These are phyloP conservation scores for Chionoecetes opilio DNA, from an alignment of 1,140 invertebrate genomes.

Conservation along the genomic window DNA sequence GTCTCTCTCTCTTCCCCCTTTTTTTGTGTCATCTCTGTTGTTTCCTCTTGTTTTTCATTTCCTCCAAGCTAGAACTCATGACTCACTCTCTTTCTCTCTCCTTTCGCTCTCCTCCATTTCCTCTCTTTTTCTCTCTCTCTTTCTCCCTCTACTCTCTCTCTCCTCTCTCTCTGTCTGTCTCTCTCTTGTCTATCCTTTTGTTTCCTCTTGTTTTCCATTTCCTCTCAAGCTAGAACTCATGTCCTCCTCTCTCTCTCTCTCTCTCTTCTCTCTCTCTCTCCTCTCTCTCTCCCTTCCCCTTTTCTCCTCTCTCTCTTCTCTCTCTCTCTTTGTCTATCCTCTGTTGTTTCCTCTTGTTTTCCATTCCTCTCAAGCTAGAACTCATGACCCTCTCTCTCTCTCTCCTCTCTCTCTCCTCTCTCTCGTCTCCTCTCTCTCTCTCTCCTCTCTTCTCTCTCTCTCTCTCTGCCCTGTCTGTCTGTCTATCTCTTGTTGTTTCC, in stretches of 20 bases:
- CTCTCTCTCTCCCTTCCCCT: neutral
- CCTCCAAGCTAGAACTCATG: neutral
- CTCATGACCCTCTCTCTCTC: neutral
- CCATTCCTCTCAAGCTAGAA: too few relatives aligned
- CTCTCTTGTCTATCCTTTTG: neutral
- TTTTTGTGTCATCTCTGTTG: neutral
- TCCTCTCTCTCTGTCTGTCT: slow-evolving; percentile 32
- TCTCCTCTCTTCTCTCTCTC: neutral
- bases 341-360: neutral
- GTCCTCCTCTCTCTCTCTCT: neutral
- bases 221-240: too few relatives aligned
- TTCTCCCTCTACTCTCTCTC: too few relatives aligned
- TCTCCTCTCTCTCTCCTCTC: neutral
- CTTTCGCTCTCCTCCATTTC: too few relatives aligned
- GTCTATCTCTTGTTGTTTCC: neutral
- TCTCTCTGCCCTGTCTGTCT: too few relatives aligned
- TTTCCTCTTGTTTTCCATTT: too few relatives aligned
- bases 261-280: neutral
- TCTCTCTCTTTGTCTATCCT: neutral
- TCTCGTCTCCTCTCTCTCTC: neutral
- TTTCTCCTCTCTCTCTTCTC: neutral
- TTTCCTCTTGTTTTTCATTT: neutral
- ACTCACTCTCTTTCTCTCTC: neutral
- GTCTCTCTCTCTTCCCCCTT: slow-evolving; percentile 2
- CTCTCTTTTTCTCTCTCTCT: too few relatives aligned